A percentile compares a stretch with the other conserved stretches of the same genome.
Evolutionary conservation across 2,113 vertebrate genomes (phyloP).

Genomic region (Rhinolophus sinicus): DNA sequence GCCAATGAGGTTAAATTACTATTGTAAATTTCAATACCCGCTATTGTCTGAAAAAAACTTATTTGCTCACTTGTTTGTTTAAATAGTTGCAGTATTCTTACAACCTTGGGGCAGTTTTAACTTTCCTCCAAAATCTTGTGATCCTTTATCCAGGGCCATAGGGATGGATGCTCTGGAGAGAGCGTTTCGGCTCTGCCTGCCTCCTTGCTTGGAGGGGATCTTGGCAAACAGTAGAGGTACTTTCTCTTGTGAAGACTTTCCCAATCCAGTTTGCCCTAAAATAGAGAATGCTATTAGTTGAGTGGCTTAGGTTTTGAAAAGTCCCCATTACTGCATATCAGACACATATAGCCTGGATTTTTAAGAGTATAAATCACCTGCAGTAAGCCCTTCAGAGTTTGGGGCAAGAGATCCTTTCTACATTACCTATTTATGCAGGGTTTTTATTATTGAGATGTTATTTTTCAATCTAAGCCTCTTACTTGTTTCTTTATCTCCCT

Average conservation of each 20-base stretch:
- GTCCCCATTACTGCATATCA: neutral
- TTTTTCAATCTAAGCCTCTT: neutral
- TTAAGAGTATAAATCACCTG: neutral
- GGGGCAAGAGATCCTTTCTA: neutral
- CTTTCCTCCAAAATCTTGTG: neutral
- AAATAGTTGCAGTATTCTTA: neutral
- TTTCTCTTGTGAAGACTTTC: neutral
- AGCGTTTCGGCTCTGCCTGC: fast-evolving
- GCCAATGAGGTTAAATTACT: conserved; percentile 12
- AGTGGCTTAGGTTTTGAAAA: neutral
- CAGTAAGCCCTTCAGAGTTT: neutral
- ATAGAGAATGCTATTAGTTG: neutral
- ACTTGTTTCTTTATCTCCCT: neutral
- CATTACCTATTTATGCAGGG: neutral
- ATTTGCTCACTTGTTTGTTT: conserved; percentile 42
- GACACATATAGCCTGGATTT: neutral
- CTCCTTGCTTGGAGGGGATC: neutral
- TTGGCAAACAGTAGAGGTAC: neutral
- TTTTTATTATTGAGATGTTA: neutral
- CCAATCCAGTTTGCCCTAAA: neutral
- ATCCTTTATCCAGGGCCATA: neutral
- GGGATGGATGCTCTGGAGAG: neutral
- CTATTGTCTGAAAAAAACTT: neutral
- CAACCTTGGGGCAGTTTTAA: neutral
- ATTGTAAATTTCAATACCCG: neutral